Evolutionary conservation across 2,888 invertebrate genomes (phyloP).

Genomic region (Tetanocera ferruginea): DNA sequence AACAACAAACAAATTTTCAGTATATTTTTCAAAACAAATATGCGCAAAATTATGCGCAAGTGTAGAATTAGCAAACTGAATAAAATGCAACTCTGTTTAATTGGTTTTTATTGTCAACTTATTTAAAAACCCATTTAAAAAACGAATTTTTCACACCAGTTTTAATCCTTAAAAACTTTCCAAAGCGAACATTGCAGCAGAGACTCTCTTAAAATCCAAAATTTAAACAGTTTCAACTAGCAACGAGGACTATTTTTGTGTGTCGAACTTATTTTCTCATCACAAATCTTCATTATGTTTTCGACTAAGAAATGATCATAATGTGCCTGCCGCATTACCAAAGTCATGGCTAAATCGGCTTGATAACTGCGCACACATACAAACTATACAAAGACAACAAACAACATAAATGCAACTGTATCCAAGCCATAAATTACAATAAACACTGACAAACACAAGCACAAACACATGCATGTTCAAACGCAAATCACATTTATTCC

Average conservation of each 20-base stretch:
- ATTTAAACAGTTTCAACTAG: neutral
- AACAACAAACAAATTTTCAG: too few species aligned
- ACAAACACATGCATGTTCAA: neutral
- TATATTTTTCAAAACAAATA: too few species aligned
- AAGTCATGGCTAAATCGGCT: slow-evolving; percentile 31
- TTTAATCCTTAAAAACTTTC: too few species aligned
- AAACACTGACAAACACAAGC: slow-evolving; percentile 2
- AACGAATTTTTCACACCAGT: too few species aligned
- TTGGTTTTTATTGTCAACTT: too few species aligned
- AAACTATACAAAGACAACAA: neutral
- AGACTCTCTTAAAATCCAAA: too few species aligned
- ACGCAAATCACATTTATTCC: slow-evolving; percentile 33
- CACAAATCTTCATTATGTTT: slow-evolving; percentile 2
- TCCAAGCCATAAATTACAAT: slow-evolving; percentile 26
- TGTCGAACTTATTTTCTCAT: neutral
- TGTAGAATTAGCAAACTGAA: too few species aligned
- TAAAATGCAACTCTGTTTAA: too few species aligned
- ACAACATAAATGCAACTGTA: neutral
- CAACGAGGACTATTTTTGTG: neutral
- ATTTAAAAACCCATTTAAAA: too few species aligned
- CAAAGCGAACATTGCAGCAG: too few species aligned
- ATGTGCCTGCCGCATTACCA: slow-evolving; percentile 32
- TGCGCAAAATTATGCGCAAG: too few species aligned
- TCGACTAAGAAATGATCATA: slow-evolving; percentile 4
- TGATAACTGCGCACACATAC: neutral